Conservation (phyloP, 2,797 vertebrate species). For the Smutsia temminckii region DNA sequence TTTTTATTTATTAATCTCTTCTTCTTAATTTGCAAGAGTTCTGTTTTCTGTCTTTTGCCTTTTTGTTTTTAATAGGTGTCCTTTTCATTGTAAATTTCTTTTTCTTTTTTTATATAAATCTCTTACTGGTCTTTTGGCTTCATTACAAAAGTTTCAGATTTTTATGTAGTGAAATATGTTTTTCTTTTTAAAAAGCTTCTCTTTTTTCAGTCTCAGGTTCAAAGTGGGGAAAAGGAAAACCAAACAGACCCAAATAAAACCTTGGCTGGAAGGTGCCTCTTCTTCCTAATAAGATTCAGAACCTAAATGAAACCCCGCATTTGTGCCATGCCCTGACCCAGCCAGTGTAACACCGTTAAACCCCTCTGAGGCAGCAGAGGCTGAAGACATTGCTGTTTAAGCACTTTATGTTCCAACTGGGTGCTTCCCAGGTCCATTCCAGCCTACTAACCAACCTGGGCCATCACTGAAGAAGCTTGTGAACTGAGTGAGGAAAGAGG, state of each 20-base stretch:
- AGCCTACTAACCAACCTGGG: rapidly evolving
- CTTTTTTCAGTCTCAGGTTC: neutral
- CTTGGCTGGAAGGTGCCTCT: neutral
- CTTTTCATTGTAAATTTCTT: neutral
- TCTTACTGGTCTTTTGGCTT: neutral
- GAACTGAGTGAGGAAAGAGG: neutral
- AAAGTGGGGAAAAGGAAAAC: neutral
- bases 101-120: neutral
- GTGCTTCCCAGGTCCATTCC: no score
- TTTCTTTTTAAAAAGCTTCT: neutral
- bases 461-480: neutral
- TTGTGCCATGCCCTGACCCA: neutral
- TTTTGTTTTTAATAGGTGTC: neutral
- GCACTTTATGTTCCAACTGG: neutral
- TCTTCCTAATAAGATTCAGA: neutral
- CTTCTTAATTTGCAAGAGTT: neutral
- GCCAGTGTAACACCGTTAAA: rapidly evolving
- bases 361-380: no score
- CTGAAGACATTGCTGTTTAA: neutral
- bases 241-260: neutral
- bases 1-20: neutral
- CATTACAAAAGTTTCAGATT: neutral
- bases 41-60: neutral
- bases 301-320: neutral
- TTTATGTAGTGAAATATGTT: neutral